Evolutionary conservation across 1,140 invertebrate species (phyloP), one percentile per base, ranked within the genome.

Genomic region (Euura saliciscinereae): DNA sequence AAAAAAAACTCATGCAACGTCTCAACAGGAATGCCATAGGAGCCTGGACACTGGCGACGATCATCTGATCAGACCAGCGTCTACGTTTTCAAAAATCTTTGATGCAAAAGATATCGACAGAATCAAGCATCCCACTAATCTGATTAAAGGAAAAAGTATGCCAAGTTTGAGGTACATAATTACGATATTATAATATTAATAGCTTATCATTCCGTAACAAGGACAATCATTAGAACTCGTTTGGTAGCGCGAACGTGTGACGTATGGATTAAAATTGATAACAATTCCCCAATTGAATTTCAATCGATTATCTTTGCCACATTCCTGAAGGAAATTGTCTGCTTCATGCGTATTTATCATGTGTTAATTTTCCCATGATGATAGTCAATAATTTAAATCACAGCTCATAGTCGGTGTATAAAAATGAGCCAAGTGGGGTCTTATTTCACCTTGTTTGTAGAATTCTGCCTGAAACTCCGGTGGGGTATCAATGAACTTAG

Each of bases 111-210:
- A 86, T 67, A 77, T 85, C 6, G 84, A 85, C 76, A 85, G 82
- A 43, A 84, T 83, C 70, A 84, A 85, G 45, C 82, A 83, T 70
- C 84, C 91, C 1, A 93, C 92, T 72, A 95, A 94, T 85, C 87
- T 97, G 45, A 93, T 96, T 66, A 96, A 97, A 90, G 96, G 96
- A 67, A 97, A 97, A 88, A 97, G 95, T 88, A 97, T 98, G 95
- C 96, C 96, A 5, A 97, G 96, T 85, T 87, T 98, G 67, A 97
- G 95, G 96, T 97, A 90, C 86, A 86, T 78, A 72, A 64, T 67
- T 71, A 43, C 13, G 69, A 73, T 74, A 64, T 74, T 51, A 11
- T 28, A 44, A 46, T 45, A 42, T 45, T 73, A 65, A 65, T 59
- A 8, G 10, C 3, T 3, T 11, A 59, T 59, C 13, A 59, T 59